Evolutionary conservation across 2,888 invertebrate genomes (phyloP).

Genomic region (Latheticus oryzae): DNA sequence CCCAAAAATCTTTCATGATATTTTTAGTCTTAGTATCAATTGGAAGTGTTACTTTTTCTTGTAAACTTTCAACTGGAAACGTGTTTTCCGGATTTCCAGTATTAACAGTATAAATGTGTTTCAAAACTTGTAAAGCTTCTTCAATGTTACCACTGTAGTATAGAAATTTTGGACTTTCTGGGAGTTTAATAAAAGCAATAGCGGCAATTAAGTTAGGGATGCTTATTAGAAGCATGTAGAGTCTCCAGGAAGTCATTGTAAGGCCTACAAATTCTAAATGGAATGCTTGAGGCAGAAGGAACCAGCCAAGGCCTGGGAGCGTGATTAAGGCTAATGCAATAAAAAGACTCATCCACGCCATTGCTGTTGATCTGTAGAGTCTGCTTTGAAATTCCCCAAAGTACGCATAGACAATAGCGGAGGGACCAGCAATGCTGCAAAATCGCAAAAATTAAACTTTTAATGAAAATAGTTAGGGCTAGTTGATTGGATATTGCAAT

Average conservation of each 20-base stretch:
- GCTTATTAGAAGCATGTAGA: constrained; percentile 47
- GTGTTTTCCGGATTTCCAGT: constrained; percentile 45
- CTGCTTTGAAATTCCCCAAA: constrained; percentile 64
- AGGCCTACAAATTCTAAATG: constrained; percentile 40
- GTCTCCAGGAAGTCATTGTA: constrained; percentile 47
- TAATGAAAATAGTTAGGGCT: too few species aligned
- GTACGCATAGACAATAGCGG: constrained; percentile 64
- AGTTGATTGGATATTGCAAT: too few species aligned
- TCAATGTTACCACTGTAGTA: constrained; percentile 44
- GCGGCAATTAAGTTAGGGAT: constrained; percentile 46
- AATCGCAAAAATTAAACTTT: too few species aligned
- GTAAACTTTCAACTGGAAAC: constrained; percentile 47
- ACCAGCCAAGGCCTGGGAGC: constrained; percentile 47
- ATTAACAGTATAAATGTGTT: constrained; percentile 50
- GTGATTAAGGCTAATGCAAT: constrained; percentile 45
- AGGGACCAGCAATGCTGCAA: constrained; percentile 63
- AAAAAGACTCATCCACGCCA: constrained; percentile 64
- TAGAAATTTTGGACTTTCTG: constrained; percentile 53
- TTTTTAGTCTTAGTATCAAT: constrained; percentile 23
- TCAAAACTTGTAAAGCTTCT: constrained; percentile 47
- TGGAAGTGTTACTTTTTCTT: constrained; percentile 31
- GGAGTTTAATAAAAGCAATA: constrained; percentile 44
- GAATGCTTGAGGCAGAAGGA: constrained; percentile 41
- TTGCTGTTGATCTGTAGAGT: constrained; percentile 60
- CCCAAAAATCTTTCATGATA: constrained; percentile 40